Conservation (phyloP, 1,140 invertebrate species). For the Aphis craccivora region DNA sequence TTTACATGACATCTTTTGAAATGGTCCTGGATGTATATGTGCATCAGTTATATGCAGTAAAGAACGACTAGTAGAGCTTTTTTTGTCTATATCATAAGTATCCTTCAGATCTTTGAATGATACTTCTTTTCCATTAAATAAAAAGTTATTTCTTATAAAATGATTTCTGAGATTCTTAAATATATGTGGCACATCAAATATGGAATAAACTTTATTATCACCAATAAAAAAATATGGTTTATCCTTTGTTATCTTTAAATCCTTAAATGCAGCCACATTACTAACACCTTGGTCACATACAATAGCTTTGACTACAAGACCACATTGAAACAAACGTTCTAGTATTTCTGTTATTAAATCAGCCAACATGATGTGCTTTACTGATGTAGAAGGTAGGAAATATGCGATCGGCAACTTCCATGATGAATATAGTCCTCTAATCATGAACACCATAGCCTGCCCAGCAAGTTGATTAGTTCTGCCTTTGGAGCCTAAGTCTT, state of each 20-base stretch:
- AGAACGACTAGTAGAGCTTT: not conserved
- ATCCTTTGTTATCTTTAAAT: not conserved
- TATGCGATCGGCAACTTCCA: not conserved
- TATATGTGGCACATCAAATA: not conserved
- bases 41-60: not conserved
- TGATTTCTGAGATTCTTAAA: not conserved
- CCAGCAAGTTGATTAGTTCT: not conserved
- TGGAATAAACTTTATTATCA: not conserved
- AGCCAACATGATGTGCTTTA: not conserved
- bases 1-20: too few species aligned
- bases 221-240: not conserved
- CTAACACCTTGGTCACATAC: not conserved
- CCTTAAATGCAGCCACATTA: not conserved
- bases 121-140: not conserved
- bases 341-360: not conserved
- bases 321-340: not conserved
- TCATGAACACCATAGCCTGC: not conserved
- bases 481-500: not conserved
- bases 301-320: not conserved
- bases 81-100: constrained; percentile 6
- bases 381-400: not conserved
- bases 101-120: not conserved
- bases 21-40: not conserved
- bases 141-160: constrained; percentile 8
- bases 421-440: not conserved